Evolutionary conservation across 2,113 vertebrate species (phyloP), one percentile per base, ranked within the genome.

Genomic region (Synodontis membranacea): DNA sequence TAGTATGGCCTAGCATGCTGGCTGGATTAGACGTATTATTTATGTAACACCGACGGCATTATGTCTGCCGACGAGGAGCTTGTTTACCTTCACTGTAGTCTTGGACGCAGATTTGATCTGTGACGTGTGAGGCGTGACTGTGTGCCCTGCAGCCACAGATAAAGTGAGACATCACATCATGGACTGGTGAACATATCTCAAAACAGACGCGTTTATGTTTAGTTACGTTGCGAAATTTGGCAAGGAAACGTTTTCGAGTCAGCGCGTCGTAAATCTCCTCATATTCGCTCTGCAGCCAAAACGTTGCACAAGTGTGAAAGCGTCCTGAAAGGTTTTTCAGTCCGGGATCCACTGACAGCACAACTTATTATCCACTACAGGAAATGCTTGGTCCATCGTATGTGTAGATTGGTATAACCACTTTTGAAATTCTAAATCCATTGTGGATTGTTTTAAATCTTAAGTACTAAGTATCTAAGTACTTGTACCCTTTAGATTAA

Each of bases 241-340:
- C 46, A 79, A 34, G 4, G n/a, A 37, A 79, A 34, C 48, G 5
- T 80, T 56, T 80, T 21, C 4, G 23, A 37, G 1, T 23, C 48
- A 54, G 76, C n/a, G 34, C 15, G 50, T 80, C 5, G 37, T 58
- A 80, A 80, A 58, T 15, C 34, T 80, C 54, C 4, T 34, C 8
- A 6, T 58, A 39, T 58, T 58, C 15, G 21, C 52, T 39, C 5
- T 7, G 34, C 21, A 8, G 23, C 34, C 3, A 4, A 80, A 37
- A 39, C 11, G 76, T 80, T 56, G 34, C 46, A 52, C 78, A 58
- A 39, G 78, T 80, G 78, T 80, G 78, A 80, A 80, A 80, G 78
- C 78, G 39, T 52, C 78, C 78, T 54, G 76, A 66, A 48, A 10
- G 50, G 39, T 12, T 58, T 58, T 86, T 82, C 14, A 58, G 31